phyloP scores from a whole-genome alignment of 2,888 invertebrate species.

The Eilema depressum region DNA sequence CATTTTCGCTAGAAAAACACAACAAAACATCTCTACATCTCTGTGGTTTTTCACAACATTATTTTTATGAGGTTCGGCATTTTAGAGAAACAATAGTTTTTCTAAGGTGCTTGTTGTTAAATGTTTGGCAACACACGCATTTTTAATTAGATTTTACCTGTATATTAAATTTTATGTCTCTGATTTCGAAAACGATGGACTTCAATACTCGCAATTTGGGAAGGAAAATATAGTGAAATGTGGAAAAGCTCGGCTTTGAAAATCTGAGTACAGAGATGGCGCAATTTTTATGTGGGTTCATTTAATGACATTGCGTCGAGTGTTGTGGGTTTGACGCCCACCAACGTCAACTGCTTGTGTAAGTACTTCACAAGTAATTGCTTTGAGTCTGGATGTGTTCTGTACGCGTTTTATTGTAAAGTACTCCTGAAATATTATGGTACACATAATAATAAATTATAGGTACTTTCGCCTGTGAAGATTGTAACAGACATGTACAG shows the following conservation, averaged over 20 bases:
- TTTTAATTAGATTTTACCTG: no score
- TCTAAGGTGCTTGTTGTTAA: no score
- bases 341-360: no score
- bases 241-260: neutral
- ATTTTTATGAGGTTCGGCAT: no score
- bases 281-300: neutral
- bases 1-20: no score
- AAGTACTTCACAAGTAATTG: neutral
- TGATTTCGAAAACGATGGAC: no score
- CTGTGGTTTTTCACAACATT: no score
- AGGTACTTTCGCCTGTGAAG: neutral
- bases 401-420: neutral
- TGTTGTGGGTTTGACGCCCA: neutral
- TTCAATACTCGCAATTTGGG: neutral
- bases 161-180: neutral
- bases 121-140: no score
- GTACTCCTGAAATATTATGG: neutral
- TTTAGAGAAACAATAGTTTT: no score
- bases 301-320: neutral
- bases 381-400: conserved; percentile 2
- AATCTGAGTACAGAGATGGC: neutral
- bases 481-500: neutral
- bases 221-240: neutral
- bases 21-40: no score
- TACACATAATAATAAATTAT: neutral